Evolutionary conservation across 2,888 invertebrate species (phyloP), one percentile per base, ranked within the genome.

Genomic region (Cremastobaeus sp.): DNA sequence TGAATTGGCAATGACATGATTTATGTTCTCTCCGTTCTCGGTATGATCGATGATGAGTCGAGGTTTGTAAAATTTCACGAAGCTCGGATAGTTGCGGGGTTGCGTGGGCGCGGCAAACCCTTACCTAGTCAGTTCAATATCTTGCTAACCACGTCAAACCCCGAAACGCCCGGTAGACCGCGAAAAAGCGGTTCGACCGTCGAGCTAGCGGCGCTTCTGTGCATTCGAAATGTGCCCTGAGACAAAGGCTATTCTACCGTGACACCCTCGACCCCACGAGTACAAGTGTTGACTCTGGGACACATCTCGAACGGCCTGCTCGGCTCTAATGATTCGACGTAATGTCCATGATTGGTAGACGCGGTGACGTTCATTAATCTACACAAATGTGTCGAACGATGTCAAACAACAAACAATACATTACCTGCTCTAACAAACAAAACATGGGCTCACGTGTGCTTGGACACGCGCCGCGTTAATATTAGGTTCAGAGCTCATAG

Each of bases 321-420:
- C 20, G 21, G 43, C 64, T 57, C 47, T 50, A 69, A 62, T 72
- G 68, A 65, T 48, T 59, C 28, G 20, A 71, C 45, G 48, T 62
- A 59, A 72, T 74, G 68, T 75, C 65, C 57, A 73, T 78, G 78
- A 72, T 77, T 73, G 45, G 54, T 57, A 65, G 59, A 41, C 73
- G 62, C 45, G 32, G 62, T 60, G 48, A 66, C 47, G 45, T 39
- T 41, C 35, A 65, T 59, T 57, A 74, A 55, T 74, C 74, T 74
- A 74, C 69, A 59, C 64, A 60, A 39, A 68, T 50, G 48, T 66
- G 54, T 57, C 11, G 52, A 59, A 69, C 68, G 64, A 68, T 69
- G 68, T 68, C 47, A 74, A 64, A 80, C 78, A 78, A 81, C 81
- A 81, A 80, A 84, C 77, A 75, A 84, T 83, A 84, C 84, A 74